Conservation (phyloP, 2,797 vertebrate species). For the Loris lydekkerianus region DNA sequence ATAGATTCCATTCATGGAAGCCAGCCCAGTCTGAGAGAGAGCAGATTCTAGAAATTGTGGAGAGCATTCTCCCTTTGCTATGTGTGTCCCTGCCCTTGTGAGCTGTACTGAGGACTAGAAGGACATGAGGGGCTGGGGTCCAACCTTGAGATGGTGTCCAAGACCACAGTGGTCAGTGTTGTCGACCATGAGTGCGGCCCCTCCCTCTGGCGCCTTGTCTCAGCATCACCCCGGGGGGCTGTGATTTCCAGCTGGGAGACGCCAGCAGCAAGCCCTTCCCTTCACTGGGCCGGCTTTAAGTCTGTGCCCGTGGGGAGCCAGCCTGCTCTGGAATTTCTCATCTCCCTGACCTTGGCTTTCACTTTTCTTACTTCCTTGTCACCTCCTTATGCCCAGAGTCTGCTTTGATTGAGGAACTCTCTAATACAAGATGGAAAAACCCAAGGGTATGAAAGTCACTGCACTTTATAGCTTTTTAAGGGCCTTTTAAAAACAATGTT, state of each 20-base stretch:
- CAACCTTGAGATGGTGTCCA: accelerated
- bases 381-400: neutral
- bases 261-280: neutral
- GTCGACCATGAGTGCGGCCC: accelerated
- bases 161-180: neutral
- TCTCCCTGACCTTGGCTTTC: constrained; percentile 25
- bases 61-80: accelerated
- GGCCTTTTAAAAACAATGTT: constrained; percentile 76
- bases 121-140: neutral
- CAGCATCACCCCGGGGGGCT: neutral
- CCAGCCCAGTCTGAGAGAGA: neutral
- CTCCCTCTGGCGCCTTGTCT: too few relatives aligned
- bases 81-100: neutral
- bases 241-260: neutral
- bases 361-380: neutral
- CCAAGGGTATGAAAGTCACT: constrained; percentile 75
- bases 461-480: constrained; percentile 75
- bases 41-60: neutral
- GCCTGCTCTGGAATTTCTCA: neutral
- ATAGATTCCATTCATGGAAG: neutral
- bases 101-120: neutral
- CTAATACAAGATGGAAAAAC: constrained; percentile 62
- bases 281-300: neutral
- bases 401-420: constrained; percentile 60
- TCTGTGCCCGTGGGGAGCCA: neutral